Evolutionary conservation across 1,140 invertebrate species (phyloP).

Genomic region (Eulimnadia texana): DNA sequence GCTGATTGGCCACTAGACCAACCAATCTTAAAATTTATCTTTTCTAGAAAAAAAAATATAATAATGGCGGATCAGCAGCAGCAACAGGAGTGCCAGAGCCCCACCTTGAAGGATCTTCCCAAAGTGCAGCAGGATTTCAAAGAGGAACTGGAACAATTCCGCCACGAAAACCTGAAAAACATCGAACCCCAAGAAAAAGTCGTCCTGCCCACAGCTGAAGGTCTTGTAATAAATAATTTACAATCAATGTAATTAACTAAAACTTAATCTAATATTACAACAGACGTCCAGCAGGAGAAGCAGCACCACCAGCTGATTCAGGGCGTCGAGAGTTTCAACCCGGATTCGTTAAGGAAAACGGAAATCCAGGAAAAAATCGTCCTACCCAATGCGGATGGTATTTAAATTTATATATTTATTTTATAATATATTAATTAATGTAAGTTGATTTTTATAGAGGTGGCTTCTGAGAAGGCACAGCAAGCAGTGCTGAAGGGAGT

Average conservation of each 20-base stretch:
- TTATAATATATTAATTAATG: no score
- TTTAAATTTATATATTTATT: conserved; percentile 2
- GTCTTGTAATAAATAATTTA: conserved; percentile 31
- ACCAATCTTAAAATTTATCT: no score
- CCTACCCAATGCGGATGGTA: conserved; percentile 63
- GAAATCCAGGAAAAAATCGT: conserved; percentile 63
- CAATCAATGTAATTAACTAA: not conserved
- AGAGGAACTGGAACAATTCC: conserved; percentile 72
- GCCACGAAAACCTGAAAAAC: conserved; percentile 66
- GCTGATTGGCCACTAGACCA: no score
- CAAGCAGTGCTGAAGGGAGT: conserved; percentile 71
- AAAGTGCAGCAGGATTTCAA: conserved; percentile 76
- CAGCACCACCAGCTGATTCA: conserved; percentile 55
- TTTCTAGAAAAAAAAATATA: no score
- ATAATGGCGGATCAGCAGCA: conserved; percentile 5
- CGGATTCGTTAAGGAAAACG: conserved; percentile 51
- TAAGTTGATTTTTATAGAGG: conserved; percentile 46
- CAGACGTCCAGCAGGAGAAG: conserved; percentile 58
- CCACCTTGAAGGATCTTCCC: conserved; percentile 71
- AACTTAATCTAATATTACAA: no score
- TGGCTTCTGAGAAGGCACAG: conserved; percentile 71
- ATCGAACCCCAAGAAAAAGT: conserved; percentile 74
- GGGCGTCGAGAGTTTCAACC: conserved; percentile 49
- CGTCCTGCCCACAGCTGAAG: conserved; percentile 71
- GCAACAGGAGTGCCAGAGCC: conserved; percentile 34